These are phyloP conservation scores for Microtus ochrogaster DNA, from an alignment of 2,113 vertebrate genomes.

Conservation along the genomic window DNA sequence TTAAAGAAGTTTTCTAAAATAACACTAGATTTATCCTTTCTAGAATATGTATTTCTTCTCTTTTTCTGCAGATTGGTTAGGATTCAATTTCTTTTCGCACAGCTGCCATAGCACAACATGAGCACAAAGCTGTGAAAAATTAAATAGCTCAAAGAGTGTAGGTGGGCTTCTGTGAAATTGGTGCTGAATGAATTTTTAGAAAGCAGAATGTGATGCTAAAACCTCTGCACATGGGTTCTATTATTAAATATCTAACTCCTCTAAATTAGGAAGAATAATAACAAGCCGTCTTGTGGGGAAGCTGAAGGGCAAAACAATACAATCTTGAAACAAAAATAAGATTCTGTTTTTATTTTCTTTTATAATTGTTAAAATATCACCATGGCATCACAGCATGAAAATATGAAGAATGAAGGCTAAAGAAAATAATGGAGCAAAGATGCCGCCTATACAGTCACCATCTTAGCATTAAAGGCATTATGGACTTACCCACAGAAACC, in stretches of 20 bases:
- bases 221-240: constrained; percentile 62
- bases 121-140: constrained; percentile 67
- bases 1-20: constrained; percentile 32
- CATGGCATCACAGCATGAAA: neutral
- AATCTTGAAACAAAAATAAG: constrained; percentile 58
- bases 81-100: constrained; percentile 56
- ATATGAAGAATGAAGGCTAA: neutral
- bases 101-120: constrained; percentile 29
- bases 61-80: constrained; percentile 10
- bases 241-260: constrained; percentile 77
- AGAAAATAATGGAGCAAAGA: neutral
- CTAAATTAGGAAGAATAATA: constrained; percentile 75
- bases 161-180: constrained; percentile 71
- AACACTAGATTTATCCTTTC: neutral
- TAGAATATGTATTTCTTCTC: constrained; percentile 20
- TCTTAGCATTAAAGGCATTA: neutral
- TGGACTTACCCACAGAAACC: neutral
- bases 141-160: constrained; percentile 69
- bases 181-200: constrained; percentile 77
- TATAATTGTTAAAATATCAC: constrained; percentile 51
- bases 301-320: constrained; percentile 62
- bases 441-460: neutral
- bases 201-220: constrained; percentile 60
- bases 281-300: constrained; percentile 61
- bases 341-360: constrained; percentile 31